Evolutionary conservation across 2,888 invertebrate genomes (phyloP).

Genomic region (Lycia hirtaria): DNA sequence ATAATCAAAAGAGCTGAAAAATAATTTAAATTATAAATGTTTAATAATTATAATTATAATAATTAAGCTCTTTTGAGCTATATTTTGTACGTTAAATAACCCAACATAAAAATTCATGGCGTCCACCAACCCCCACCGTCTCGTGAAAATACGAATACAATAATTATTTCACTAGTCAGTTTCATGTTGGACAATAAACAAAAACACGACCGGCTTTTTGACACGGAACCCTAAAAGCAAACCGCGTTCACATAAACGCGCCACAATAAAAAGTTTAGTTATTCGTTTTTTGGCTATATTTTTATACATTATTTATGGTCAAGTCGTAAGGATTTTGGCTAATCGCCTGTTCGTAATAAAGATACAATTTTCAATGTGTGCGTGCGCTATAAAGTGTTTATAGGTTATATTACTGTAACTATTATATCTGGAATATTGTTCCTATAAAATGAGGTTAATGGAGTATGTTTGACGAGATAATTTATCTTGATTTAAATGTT

Average conservation of each 20-base stretch:
- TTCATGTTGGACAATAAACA: no score
- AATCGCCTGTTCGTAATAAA: conserved; percentile 69
- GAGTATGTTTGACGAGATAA: conserved; percentile 9
- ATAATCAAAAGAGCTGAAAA: no score
- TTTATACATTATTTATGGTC: conserved; percentile 72
- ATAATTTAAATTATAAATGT: no score
- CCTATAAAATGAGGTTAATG: conserved; percentile 21
- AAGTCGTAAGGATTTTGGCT: conserved; percentile 69
- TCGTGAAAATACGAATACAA: no score
- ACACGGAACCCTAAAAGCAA: conserved; percentile 55
- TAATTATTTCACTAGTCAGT: no score
- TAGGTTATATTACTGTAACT: conserved; percentile 47
- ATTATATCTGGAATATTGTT: conserved; percentile 8
- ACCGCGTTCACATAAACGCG: conserved; percentile 55
- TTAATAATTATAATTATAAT: no score
- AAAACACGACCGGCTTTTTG: no score
- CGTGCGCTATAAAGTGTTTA: conserved; percentile 67
- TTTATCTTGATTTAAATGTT: background rate
- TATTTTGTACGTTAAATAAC: no score
- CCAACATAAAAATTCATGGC: no score
- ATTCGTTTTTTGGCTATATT: conserved; percentile 60
- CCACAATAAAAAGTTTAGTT: conserved; percentile 71
- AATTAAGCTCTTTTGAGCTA: no score
- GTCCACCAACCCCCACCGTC: no score
- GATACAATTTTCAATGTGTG: conserved; percentile 57